Evolutionary conservation across 2,888 invertebrate species (phyloP).

Genomic region (Eurytoma adleriae): DNA sequence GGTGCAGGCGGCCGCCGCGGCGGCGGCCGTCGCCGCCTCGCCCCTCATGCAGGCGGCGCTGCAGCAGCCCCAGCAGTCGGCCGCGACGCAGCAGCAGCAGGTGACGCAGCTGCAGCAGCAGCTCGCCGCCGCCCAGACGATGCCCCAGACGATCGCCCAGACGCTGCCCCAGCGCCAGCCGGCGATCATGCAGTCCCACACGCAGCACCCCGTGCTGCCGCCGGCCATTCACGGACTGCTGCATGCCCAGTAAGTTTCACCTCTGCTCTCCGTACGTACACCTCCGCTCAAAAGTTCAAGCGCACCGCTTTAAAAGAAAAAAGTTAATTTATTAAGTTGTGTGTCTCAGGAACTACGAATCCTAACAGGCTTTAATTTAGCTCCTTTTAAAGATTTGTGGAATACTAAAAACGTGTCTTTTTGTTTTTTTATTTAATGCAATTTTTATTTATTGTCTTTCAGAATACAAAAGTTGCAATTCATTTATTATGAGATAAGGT

Average conservation of each 20-base stretch:
- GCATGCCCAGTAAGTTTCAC: slow-evolving; percentile 68
- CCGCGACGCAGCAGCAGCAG: slow-evolving; percentile 55
- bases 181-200: slow-evolving; percentile 67
- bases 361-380: no score
- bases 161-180: slow-evolving; percentile 65
- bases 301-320: no score
- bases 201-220: slow-evolving; percentile 69
- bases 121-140: slow-evolving; percentile 60
- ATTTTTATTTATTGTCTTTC: no score
- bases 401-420: no score
- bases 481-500: no score
- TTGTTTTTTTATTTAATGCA: no score
- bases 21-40: slow-evolving; percentile 54
- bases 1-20: slow-evolving; percentile 59
- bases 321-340: no score
- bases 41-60: slow-evolving; percentile 67
- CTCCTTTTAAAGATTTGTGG: no score
- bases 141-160: slow-evolving; percentile 59
- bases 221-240: slow-evolving; percentile 69
- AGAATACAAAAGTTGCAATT: no score
- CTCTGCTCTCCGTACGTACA: no score
- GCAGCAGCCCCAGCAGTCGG: slow-evolving; percentile 58
- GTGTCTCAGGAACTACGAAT: no score
- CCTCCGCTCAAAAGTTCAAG: no score
- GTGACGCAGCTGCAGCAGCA: slow-evolving; percentile 65